Evolutionary conservation across 2,797 vertebrate species (phyloP).

Genomic region (Fratercula arctica): DNA sequence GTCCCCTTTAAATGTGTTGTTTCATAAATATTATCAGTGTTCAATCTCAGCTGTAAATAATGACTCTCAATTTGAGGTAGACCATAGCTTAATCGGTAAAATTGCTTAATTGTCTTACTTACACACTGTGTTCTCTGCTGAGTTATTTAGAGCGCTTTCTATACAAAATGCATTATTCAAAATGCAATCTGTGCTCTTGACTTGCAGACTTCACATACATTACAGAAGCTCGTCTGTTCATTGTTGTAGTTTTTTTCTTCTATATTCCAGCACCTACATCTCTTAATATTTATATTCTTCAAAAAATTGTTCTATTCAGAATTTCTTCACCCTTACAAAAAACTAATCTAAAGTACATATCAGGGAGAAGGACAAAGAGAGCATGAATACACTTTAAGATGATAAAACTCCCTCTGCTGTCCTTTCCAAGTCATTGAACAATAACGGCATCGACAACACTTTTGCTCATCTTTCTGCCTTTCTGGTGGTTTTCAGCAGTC

Average conservation of each 20-base stretch:
- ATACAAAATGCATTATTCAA: conserved; percentile 62
- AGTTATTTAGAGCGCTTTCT: conserved; percentile 46
- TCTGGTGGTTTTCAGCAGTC: background rate
- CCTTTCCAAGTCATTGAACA: conserved; percentile 60
- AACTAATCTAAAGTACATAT: background rate
- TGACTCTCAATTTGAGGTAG: conserved; percentile 25
- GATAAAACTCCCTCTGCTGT: conserved; percentile 67
- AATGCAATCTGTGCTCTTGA: conserved; percentile 41
- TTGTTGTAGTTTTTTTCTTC: background rate
- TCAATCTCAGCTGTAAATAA: conserved; percentile 34
- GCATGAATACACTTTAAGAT: conserved; percentile 28
- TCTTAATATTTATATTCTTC: background rate
- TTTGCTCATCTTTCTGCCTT: conserved; percentile 33
- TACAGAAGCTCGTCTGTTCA: background rate
- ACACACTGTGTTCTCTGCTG: conserved; percentile 21
- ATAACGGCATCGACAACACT: conserved; percentile 24
- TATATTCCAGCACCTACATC: background rate
- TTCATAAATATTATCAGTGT: background rate
- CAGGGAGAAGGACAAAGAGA: conserved; percentile 2
- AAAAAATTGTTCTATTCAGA: background rate
- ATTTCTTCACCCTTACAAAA: background rate
- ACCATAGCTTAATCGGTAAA: conserved; percentile 16
- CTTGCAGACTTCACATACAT: conserved; percentile 17
- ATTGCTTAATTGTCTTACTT: conserved; percentile 48
- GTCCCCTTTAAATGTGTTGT: background rate